Evolutionary conservation across 2,113 vertebrate genomes (phyloP).

Genomic region (Notechis scutatus): DNA sequence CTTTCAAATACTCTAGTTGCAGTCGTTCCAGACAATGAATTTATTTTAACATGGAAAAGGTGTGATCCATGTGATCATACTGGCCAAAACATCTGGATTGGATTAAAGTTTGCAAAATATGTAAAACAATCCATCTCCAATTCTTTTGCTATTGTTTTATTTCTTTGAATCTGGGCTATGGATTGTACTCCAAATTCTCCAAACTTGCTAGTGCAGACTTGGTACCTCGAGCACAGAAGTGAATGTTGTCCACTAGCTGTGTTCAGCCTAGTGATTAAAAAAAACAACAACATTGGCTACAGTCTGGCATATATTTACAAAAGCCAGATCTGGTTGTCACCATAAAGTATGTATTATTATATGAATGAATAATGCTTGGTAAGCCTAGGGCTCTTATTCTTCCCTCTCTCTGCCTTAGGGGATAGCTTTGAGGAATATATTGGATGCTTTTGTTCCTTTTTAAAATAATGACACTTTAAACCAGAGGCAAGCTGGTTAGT

Average conservation of each 20-base stretch:
- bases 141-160: background rate
- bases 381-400: background rate
- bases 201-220: background rate
- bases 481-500: background rate
- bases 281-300: background rate
- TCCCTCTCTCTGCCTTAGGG: background rate
- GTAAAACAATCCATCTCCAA: background rate
- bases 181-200: background rate
- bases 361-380: background rate
- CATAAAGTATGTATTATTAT: background rate
- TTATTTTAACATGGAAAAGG: background rate
- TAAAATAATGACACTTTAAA: background rate
- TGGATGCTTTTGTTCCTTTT: background rate
- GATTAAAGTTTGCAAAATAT: background rate
- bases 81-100: background rate
- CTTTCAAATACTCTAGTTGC: background rate
- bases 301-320: background rate
- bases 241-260: background rate
- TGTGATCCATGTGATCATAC: background rate
- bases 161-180: background rate
- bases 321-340: background rate
- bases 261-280: background rate
- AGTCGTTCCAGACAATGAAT: background rate
- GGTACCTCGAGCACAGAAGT: background rate
- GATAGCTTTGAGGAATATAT: background rate